Base-by-base conservation (phyloP, 2,888 invertebrate species). In the Arrhopalites spinosus region DNA sequence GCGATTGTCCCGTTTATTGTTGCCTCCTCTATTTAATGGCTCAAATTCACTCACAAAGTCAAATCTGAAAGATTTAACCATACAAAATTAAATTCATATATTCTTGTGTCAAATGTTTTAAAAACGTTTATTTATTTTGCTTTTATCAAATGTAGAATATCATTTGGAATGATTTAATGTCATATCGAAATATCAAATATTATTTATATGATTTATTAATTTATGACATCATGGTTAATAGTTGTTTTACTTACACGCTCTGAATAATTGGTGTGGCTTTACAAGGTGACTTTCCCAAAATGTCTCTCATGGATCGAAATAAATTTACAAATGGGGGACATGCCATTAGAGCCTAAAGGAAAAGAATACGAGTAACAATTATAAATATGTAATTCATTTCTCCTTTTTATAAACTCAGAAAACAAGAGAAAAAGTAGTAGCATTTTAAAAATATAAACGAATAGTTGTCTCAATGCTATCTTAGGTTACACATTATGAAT, bases 241-340 rank as follows among this genome's bases (percentile, higher is more conserved):
- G n/a, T 25, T 43, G 3, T 11, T 50, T 3, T 15, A 90, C 93
- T 91, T 88, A 96, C 96, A 97, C 91, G 84, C 93, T 94, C 86
- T 96, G 95, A 81, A 96, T 92, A 36, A 96, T 92, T 13, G 96
- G 96, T 3, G 94, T 87, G n/a, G 83, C 79, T 77, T 79, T 80
- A 61, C 81, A 81, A 17, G 81, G 78, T 36, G 67, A 78, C 64
- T 79, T 81, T 17, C 75, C 78, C 17, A 82, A 74, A 50, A 82
- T 78, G 59, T 80, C 80, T 47, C 76, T 91, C 83, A 96, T 87
- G 50, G 92, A 90, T 83, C 90, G 91, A 83, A 97, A 88, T 84
- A 98, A 88, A 87, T 97, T 96, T 86, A 95, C 96, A 87, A 98
- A 93, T 0, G 97, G 96, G 23, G 97, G 95, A 85, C 98, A 98